Percentiles rank a stretch among this genome's conserved stretches.
Conservation (phyloP, 2,113 vertebrate genomes). For the Panthera leo region DNA sequence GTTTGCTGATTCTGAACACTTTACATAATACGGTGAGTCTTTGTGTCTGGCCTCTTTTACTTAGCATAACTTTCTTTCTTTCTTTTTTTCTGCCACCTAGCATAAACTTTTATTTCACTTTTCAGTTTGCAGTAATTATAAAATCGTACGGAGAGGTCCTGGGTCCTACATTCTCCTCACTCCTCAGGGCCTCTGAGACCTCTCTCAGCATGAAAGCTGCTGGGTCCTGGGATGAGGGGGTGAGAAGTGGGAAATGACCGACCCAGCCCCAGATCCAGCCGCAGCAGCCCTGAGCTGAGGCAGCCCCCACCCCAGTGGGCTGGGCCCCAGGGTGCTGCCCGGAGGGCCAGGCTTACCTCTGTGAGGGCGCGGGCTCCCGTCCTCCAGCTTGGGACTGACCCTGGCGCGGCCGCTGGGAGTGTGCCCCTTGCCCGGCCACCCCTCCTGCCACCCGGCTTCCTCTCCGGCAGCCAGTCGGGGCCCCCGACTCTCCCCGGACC, state of each 20-base stretch:
- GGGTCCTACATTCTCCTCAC: fast-evolving
- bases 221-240: not conserved
- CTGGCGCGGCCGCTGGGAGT: not conserved
- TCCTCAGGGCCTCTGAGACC: not conserved
- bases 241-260: not conserved
- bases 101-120: not conserved
- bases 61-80: not conserved
- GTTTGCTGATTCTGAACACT: not conserved
- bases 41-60: not conserved
- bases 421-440: not conserved
- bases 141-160: not conserved
- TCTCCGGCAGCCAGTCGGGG: slow-evolving; percentile 20
- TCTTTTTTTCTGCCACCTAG: not conserved
- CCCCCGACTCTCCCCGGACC: not conserved
- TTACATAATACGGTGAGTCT: not conserved
- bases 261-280: no score
- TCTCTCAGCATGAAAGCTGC: not conserved
- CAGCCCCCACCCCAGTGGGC: not conserved
- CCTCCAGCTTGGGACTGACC: not conserved
- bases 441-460: not conserved
- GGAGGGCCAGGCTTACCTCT: slow-evolving; percentile 39
- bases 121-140: not conserved
- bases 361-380: not conserved
- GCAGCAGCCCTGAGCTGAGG: not conserved
- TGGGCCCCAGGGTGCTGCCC: not conserved